These are phyloP conservation scores for Sitobion miscanthi DNA, from an alignment of 1,140 invertebrate genomes.

Conservation along the genomic window DNA sequence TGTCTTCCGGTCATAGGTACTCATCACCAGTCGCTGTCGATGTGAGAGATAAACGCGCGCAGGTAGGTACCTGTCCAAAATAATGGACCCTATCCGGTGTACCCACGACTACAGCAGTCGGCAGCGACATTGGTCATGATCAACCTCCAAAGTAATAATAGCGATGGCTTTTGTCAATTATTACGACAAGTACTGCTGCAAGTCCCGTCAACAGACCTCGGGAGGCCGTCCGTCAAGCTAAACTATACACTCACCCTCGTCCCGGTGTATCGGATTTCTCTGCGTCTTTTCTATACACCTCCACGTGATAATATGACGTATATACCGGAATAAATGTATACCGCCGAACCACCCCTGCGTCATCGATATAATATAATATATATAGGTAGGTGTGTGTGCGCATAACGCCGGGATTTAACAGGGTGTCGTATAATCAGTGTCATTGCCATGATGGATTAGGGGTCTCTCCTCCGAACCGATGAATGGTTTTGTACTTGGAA, in stretches of 20 bases:
- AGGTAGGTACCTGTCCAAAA: background rate
- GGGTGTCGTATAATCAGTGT: slow-evolving; percentile 56
- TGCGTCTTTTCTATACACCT: background rate
- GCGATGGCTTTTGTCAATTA: background rate
- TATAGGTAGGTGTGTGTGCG: background rate
- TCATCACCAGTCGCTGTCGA: background rate
- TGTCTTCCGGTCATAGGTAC: background rate
- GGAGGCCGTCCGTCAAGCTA: background rate
- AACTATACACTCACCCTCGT: background rate
- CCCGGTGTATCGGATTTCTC: slow-evolving; percentile 44
- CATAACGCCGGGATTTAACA: slow-evolving; percentile 36
- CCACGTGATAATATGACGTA: background rate
- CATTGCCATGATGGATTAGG: slow-evolving; percentile 55
- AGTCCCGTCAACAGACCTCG: background rate
- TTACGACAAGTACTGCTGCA: background rate
- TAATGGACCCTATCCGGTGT: background rate
- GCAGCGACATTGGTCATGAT: background rate
- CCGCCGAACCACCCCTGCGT: background rate
- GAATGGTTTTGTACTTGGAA: slow-evolving; percentile 56
- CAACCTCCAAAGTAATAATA: too few relatives aligned
- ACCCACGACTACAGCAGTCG: too few relatives aligned
- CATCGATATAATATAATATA: background rate
- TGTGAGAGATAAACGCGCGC: background rate
- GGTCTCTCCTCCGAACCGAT: slow-evolving; percentile 31
- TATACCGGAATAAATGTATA: background rate